These are phyloP conservation scores for Microtus ochrogaster DNA, from an alignment of 2,113 vertebrate genomes.

Conservation along the genomic window DNA sequence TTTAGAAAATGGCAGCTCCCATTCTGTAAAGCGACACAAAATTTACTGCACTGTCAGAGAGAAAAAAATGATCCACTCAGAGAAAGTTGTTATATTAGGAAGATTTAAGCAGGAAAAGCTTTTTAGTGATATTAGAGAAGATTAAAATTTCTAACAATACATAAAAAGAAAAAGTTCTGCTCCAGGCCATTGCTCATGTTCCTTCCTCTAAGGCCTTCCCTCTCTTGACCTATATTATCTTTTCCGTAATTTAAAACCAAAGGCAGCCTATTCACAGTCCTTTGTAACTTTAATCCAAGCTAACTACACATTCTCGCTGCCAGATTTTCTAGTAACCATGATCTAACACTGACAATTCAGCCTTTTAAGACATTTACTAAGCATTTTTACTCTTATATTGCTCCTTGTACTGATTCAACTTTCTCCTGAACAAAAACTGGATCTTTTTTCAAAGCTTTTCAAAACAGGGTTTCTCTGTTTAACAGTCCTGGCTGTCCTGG, in stretches of 20 bases:
- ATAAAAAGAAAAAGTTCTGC: constrained; percentile 57
- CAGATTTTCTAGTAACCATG: constrained; percentile 14
- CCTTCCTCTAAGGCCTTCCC: not conserved
- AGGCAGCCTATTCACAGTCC: not conserved
- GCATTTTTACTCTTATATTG: not conserved
- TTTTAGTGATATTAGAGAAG: constrained; percentile 70
- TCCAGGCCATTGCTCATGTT: not conserved
- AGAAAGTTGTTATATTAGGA: constrained; percentile 71
- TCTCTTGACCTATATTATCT: not conserved
- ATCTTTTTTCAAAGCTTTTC: too few relatives aligned
- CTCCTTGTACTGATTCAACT: not conserved
- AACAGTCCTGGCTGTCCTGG: too few relatives aligned
- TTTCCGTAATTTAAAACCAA: constrained; percentile 14
- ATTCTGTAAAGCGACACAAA: constrained; percentile 80
- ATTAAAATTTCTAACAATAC: constrained; percentile 55
- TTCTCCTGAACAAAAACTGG: not conserved
- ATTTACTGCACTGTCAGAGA: constrained; percentile 82
- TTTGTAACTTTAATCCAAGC: constrained; percentile 13
- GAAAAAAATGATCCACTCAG: constrained; percentile 74
- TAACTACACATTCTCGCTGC: not conserved
- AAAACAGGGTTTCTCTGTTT: too few relatives aligned
- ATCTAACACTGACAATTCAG: constrained; percentile 29
- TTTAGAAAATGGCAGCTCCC: constrained; percentile 81
- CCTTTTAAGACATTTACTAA: not conserved
- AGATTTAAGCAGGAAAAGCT: constrained; percentile 64